phyloP scores from a whole-genome alignment of 2,888 invertebrate genomes.

The Drosophila anomalata region DNA sequence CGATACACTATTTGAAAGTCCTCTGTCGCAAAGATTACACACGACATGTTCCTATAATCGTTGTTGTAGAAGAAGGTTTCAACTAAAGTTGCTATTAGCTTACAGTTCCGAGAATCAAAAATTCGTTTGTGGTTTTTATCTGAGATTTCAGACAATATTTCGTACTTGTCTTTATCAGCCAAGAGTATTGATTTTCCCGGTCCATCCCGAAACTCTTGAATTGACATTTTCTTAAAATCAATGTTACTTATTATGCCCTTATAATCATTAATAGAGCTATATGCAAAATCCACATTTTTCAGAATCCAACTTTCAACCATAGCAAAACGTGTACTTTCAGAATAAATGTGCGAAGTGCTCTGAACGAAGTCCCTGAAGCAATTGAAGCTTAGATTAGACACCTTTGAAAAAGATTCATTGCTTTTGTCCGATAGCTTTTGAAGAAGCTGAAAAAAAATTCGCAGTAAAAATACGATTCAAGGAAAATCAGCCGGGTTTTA shows the following conservation, averaged over 20 bases:
- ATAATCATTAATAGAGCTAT: not conserved
- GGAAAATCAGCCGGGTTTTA: too few species aligned
- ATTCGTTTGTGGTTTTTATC: not conserved
- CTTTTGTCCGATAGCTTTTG: not conserved
- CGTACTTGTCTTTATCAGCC: not conserved
- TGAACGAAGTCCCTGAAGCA: not conserved
- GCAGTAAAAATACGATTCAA: too few species aligned
- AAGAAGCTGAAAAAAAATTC: not conserved
- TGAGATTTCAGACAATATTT: not conserved
- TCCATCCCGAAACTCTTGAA: not conserved
- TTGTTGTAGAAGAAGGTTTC: not conserved
- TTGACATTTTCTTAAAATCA: not conserved
- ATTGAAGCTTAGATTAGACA: not conserved
- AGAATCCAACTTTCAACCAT: constrained; percentile 4
- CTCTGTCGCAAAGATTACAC: too few species aligned
- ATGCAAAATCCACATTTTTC: not conserved
- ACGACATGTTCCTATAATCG: too few species aligned
- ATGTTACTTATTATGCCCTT: too few species aligned
- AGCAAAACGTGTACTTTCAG: not conserved
- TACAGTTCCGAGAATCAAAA: too few species aligned
- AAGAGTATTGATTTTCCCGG: not conserved
- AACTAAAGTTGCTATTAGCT: too few species aligned
- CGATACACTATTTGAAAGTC: too few species aligned
- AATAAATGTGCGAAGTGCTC: not conserved
- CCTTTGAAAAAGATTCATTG: not conserved